Conservation (phyloP, 2,888 invertebrate genomes). For the Xestia ashworthii region DNA sequence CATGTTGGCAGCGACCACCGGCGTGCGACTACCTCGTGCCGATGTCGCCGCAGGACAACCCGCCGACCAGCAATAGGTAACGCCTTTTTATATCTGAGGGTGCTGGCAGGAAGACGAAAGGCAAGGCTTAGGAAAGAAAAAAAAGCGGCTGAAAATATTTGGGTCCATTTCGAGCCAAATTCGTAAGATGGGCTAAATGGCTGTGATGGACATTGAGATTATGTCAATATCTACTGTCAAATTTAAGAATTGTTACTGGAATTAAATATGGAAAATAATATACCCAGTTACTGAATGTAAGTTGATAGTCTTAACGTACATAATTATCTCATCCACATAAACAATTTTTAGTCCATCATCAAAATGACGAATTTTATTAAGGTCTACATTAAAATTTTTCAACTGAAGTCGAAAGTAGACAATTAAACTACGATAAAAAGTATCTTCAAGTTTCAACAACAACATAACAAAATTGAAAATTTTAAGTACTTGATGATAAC, state of each 20-base stretch:
- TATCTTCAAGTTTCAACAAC: background rate
- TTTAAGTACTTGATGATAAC: constrained; percentile 13
- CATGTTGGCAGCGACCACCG: constrained; percentile 87
- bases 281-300: background rate
- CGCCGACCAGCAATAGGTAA: constrained; percentile 85
- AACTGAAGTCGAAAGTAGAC: background rate
- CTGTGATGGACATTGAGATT: background rate
- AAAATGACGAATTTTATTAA: background rate
- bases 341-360: background rate
- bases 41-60: constrained; percentile 84
- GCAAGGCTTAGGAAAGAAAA: background rate
- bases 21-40: constrained; percentile 90
- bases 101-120: constrained; percentile 69
- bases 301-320: background rate
- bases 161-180: background rate
- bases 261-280: background rate
- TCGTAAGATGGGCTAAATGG: background rate
- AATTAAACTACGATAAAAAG: background rate
- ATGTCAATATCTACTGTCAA: background rate
- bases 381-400: background rate
- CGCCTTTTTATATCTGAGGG: constrained; percentile 66
- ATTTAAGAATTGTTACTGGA: background rate
- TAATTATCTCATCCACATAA: constrained; percentile 19
- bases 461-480: background rate
- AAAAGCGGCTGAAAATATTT: background rate